These are phyloP conservation scores for Drosophila falleni DNA, from an alignment of 2,888 invertebrate species.

Conservation along the genomic window DNA sequence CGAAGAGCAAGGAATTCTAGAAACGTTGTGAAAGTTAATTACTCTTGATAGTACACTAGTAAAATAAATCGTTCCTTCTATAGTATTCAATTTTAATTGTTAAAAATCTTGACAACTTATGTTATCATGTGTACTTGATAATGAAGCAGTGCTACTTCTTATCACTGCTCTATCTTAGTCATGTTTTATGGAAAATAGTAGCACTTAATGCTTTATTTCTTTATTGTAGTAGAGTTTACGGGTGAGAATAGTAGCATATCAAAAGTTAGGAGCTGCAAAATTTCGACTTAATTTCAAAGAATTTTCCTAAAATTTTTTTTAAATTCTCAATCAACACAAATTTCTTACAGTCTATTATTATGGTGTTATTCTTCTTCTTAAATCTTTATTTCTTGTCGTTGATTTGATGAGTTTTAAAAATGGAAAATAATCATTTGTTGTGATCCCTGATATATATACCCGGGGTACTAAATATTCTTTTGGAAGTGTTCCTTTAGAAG, in stretches of 20 bases:
- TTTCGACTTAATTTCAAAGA: not conserved
- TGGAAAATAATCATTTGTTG: too few species aligned
- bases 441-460: too few species aligned
- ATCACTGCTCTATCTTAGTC: not conserved
- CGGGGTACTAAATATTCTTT: too few species aligned
- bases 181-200: not conserved
- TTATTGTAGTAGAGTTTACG: not conserved
- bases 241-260: not conserved
- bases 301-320: not conserved
- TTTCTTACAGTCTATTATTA: too few species aligned
- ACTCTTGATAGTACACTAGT: too few species aligned
- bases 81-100: too few species aligned
- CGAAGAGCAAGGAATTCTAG: slow-evolving; percentile 73
- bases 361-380: too few species aligned
- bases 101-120: too few species aligned
- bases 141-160: not conserved
- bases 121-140: not conserved
- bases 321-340: too few species aligned
- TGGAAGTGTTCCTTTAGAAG: not conserved
- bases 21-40: slow-evolving; percentile 31
- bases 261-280: not conserved
- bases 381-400: not conserved
- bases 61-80: too few species aligned
- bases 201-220: not conserved
- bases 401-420: not conserved